Conservation (phyloP, 2,888 invertebrate genomes). For the Xylophagus ater region DNA sequence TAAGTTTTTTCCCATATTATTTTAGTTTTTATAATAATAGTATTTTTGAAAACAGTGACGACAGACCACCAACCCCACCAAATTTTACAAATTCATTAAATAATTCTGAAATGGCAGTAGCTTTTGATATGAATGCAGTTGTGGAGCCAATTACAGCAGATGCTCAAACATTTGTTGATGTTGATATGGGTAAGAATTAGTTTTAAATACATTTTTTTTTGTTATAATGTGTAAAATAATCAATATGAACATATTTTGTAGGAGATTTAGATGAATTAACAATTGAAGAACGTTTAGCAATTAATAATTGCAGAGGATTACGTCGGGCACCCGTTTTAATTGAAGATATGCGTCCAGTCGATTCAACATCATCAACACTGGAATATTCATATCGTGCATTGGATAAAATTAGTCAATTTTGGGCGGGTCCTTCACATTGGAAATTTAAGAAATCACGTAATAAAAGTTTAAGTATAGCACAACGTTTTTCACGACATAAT, state of each 20-base stretch:
- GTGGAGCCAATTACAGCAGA: constrained; percentile 48
- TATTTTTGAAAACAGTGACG: no score
- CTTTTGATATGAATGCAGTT: constrained; percentile 53
- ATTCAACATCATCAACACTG: constrained; percentile 40
- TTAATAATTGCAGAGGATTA: constrained; percentile 33
- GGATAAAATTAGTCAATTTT: constrained; percentile 43
- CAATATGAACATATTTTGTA: no score
- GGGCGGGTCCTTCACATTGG: constrained; percentile 82
- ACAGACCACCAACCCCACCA: no score
- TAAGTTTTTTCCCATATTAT: constrained; percentile 15
- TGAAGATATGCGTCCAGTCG: constrained; percentile 47
- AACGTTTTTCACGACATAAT: constrained; percentile 1
- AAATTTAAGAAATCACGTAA: constrained; percentile 46
- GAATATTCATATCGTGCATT: constrained; percentile 62
- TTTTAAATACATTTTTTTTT: neutral
- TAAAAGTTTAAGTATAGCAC: constrained; percentile 22
- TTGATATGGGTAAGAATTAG: constrained; percentile 36
- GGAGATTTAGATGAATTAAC: constrained; percentile 39
- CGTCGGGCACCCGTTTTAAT: constrained; percentile 38
- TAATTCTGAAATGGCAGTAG: constrained; percentile 45
- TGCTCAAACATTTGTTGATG: constrained; percentile 28
- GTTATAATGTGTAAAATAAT: no score
- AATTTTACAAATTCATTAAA: no score
- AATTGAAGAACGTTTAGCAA: constrained; percentile 30
- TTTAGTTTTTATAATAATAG: constrained; percentile 24